Evolutionary conservation across 1,140 invertebrate genomes (phyloP).

Genomic region (Bathynomus jamesi): DNA sequence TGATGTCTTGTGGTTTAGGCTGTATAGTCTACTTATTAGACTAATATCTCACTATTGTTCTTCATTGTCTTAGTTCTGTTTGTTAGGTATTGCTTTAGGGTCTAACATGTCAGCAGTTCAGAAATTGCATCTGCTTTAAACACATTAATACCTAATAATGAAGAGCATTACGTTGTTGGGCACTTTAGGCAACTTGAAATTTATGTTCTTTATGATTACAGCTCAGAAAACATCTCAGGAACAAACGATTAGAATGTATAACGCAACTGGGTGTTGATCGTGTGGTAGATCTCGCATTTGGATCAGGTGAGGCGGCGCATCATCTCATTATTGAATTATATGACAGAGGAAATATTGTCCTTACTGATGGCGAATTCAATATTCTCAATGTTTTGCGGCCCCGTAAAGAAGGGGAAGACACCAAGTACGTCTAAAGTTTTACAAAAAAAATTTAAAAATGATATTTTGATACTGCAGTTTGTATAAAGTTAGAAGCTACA

Average conservation of each 20-base stretch:
- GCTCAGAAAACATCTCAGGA: conserved; percentile 93
- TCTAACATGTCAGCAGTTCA: too few species aligned
- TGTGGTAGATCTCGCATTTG: conserved; percentile 89
- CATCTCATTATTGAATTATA: conserved; percentile 95
- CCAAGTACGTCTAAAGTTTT: conserved; percentile 54
- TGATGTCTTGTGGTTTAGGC: too few species aligned
- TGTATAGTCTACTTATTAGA: too few species aligned
- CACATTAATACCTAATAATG: too few species aligned
- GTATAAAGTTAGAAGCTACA: neutral
- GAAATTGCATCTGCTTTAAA: too few species aligned
- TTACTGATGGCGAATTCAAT: conserved; percentile 83
- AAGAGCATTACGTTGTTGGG: too few species aligned
- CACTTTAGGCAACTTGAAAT: too few species aligned
- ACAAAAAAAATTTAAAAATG: too few species aligned
- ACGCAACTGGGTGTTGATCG: conserved; percentile 79
- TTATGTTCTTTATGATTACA: conserved; percentile 46
- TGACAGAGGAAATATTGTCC: conserved; percentile 90
- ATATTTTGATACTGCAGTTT: neutral
- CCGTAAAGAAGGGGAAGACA: conserved; percentile 85
- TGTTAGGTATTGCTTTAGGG: too few species aligned
- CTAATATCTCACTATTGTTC: too few species aligned
- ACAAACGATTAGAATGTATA: conserved; percentile 82
- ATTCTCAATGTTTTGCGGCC: conserved; percentile 91
- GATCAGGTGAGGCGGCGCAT: conserved; percentile 84
- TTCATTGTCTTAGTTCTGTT: too few species aligned